Conservation (phyloP, 2,797 vertebrate genomes). For the Manis pentadactyla region DNA sequence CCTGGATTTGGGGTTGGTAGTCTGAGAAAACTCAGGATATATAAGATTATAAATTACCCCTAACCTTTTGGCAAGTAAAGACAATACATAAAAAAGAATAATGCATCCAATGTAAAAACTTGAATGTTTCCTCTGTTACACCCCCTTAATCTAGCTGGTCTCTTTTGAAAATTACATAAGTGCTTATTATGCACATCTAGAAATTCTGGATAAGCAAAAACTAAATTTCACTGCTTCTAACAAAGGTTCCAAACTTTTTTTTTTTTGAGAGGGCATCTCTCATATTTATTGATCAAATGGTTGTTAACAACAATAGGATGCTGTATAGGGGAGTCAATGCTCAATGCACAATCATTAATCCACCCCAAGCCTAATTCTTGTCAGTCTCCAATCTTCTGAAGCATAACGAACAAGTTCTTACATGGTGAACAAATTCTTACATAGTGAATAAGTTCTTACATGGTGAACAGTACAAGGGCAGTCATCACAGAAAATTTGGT, state of each 20-base stretch:
- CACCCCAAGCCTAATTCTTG: too few relatives aligned
- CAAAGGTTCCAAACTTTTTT: constrained; percentile 36
- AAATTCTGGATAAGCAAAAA: constrained; percentile 49
- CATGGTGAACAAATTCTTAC: too few relatives aligned
- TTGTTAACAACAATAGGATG: too few relatives aligned
- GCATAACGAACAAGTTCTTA: too few relatives aligned
- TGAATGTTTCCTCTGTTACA: constrained; percentile 51
- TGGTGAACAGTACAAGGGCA: too few relatives aligned
- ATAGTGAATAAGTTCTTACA: too few relatives aligned
- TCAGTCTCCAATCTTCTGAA: too few relatives aligned
- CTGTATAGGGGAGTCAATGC: too few relatives aligned
- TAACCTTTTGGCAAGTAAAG: constrained; percentile 47
- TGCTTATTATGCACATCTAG: background rate
- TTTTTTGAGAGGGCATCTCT: too few relatives aligned
- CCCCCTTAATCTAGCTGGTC: constrained; percentile 32
- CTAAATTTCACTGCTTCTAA: constrained; percentile 30
- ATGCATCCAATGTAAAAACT: constrained; percentile 13
- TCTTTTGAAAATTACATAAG: constrained; percentile 52
- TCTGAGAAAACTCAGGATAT: background rate
- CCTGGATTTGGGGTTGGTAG: background rate
- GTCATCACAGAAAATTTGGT: too few relatives aligned
- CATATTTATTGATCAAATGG: too few relatives aligned
- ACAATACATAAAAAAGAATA: background rate
- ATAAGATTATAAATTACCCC: background rate
- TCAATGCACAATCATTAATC: too few relatives aligned